These are phyloP conservation scores for Trematocara zebra DNA, from an alignment of 2,113 vertebrate species.

Conservation along the genomic window DNA sequence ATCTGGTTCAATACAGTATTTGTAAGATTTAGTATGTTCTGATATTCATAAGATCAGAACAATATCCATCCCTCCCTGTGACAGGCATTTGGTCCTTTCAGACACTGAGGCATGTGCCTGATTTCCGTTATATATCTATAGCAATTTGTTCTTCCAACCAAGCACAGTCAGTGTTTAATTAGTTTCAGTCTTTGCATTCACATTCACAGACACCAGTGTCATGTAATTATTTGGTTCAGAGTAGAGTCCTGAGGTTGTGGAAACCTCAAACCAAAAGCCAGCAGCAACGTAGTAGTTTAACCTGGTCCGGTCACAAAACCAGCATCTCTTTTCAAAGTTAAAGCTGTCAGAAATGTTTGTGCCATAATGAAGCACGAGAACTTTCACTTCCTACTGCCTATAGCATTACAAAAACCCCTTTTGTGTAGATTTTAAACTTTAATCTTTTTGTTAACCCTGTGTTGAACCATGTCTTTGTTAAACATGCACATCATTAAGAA, in stretches of 20 bases:
- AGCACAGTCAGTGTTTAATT: not conserved
- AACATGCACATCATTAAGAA: not conserved
- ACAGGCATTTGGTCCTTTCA: accelerated
- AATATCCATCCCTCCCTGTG: accelerated
- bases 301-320: not conserved
- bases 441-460: not conserved
- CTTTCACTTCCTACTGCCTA: not conserved
- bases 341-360: not conserved
- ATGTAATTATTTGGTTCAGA: not conserved
- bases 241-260: not conserved
- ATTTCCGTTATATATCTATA: not conserved
- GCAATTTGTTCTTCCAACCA: not conserved
- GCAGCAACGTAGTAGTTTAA: not conserved
- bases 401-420: not conserved
- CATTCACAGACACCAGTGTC: not conserved
- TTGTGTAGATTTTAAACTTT: not conserved
- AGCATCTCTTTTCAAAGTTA: accelerated
- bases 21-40: not conserved
- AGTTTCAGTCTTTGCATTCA: not conserved
- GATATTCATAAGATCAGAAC: not conserved
- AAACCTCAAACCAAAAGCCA: not conserved
- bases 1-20: not conserved
- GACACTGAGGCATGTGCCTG: not conserved
- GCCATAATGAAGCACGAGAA: not conserved
- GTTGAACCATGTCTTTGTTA: not conserved